Base-by-base conservation (phyloP, 53 echinoderm and acorn worm genomes). In the Astropecten irregularis region DNA sequence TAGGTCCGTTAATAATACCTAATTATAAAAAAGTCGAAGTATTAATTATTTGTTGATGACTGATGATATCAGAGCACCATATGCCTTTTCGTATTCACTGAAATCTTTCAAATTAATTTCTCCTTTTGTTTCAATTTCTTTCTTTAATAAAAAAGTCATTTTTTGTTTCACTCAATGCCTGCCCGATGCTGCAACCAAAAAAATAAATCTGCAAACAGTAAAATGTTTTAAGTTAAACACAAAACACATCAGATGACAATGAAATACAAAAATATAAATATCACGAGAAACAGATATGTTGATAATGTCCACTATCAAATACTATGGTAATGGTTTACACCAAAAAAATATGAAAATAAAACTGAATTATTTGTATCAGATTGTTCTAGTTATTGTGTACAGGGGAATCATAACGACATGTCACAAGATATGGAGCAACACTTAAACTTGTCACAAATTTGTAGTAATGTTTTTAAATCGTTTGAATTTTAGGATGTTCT, bases 191-290 rank as follows among this genome's bases (percentile, higher is more conserved):
- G 79, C 62, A 62, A 44, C 63, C 79, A 59, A 42, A 42, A 42
- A 42, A 42, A 62, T 20, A 64, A n/a, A 56, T 62, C 79, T 79
- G 79, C 19, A 47, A 79, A 79, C 79, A 79, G 79, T 61, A 79
- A 79, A 79, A 79, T 79, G 62, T 60, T 68, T 42, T 44, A 28
- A 16, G 62, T 79, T 79, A 79, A n/a, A 79, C 79, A 79, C 60
- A 60, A 62, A 62, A 79, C 30, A 62, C 44, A 61, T 40, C 48
- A 79, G 47, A 26, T 68, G n/a, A 28, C 9, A 59, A 27, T 23
- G 3, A 26, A 3, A 68, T 27, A 42, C 9, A 42, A 25, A 68
- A 68, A 13, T 19, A 13, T 40, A 34, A 3, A 33, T 18, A 13
- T n/a, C n/a, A 46, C 14, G 14, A 46, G 8, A 46, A 46, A 46